These are phyloP conservation scores for Cavia aperea DNA, from an alignment of 2,113 vertebrate genomes.

Conservation along the genomic window DNA sequence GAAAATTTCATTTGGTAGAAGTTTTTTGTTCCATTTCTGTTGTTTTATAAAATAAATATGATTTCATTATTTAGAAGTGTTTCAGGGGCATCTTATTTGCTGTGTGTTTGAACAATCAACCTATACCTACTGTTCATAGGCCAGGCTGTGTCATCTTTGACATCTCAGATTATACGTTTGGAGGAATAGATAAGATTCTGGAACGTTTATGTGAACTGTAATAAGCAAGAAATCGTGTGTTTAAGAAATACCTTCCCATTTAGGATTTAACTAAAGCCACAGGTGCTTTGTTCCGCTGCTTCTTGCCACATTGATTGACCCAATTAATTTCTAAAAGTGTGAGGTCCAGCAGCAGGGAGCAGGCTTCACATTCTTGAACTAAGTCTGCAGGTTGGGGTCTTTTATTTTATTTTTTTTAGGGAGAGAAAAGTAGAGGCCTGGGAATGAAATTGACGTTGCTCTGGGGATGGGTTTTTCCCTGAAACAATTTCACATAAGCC, in stretches of 20 bases:
- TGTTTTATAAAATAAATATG: constrained; percentile 1
- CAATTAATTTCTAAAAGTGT: constrained; percentile 62
- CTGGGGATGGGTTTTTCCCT: constrained; percentile 42
- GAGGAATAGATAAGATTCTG: not conserved
- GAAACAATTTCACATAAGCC: constrained; percentile 66
- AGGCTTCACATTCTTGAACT: constrained; percentile 43
- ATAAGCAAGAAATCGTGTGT: not conserved
- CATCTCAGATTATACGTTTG: not conserved
- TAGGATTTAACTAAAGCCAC: constrained; percentile 14
- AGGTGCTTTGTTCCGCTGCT: constrained; percentile 15
- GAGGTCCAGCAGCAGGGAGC: constrained; percentile 54
- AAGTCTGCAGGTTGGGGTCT: constrained; percentile 40
- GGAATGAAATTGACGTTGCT: constrained; percentile 61
- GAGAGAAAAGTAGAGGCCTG: constrained; percentile 47
- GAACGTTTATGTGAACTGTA: not conserved
- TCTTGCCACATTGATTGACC: constrained; percentile 38
- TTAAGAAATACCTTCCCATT: constrained; percentile 4
- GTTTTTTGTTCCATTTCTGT: not conserved
- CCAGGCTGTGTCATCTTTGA: not conserved
- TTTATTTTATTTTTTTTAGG: constrained; percentile 50
- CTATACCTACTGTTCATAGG: not conserved
- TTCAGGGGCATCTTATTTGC: not conserved
- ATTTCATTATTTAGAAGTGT: constrained; percentile 9
- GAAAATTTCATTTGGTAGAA: not conserved
- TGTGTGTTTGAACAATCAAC: not conserved